Conservation (phyloP, 2,888 invertebrate species). For the Gymnocheta viridis region DNA sequence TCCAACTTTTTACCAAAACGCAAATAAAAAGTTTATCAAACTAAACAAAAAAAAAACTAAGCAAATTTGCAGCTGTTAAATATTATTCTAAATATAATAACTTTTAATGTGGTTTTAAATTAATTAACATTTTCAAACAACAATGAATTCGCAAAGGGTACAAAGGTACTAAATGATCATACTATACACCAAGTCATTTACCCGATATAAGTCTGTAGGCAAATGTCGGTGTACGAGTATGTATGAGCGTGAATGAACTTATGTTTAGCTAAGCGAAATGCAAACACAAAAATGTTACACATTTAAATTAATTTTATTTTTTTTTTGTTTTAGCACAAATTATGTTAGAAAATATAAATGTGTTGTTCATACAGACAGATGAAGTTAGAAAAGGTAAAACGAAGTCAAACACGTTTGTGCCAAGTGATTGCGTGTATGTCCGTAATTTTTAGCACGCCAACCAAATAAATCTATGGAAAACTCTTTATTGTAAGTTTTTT, state of each 20-base stretch:
- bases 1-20: neutral
- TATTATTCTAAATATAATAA: constrained; percentile 54
- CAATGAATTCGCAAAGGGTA: constrained; percentile 9
- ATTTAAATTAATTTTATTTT: constrained; percentile 3
- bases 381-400: neutral
- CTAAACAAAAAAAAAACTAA: constrained; percentile 18
- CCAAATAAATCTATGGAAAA: neutral
- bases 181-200: no score
- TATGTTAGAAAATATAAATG: constrained; percentile 6
- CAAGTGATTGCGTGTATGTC: neutral
- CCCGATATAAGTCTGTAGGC: neutral
- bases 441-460: neutral
- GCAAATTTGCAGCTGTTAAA: constrained; percentile 59
- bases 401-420: neutral
- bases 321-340: neutral
- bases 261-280: constrained; percentile 22
- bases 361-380: neutral
- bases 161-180: constrained; percentile 1
- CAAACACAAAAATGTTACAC: constrained; percentile 18
- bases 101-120: constrained; percentile 48
- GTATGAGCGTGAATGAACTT: neutral
- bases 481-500: neutral
- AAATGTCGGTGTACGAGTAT: neutral
- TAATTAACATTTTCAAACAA: constrained; percentile 42
- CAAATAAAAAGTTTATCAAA: constrained; percentile 23